Evolutionary conservation across 2,888 invertebrate genomes (phyloP).

Genomic region (Rotaria sp.): DNA sequence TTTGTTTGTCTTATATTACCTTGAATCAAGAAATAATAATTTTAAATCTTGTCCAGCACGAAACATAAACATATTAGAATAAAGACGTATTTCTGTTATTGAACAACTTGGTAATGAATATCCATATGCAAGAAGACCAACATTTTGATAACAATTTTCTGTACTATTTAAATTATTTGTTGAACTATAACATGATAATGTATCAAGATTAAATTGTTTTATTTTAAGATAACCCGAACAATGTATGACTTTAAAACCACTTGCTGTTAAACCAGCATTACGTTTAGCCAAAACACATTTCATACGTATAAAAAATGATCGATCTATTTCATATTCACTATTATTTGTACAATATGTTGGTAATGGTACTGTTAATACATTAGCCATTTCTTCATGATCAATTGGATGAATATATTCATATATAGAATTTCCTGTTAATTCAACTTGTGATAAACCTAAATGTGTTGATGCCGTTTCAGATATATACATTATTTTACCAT

Average conservation of each 20-base stretch:
- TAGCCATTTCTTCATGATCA: conserved; percentile 83
- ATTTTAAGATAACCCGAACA: conserved; percentile 91
- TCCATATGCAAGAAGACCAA: conserved; percentile 87
- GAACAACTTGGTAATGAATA: conserved; percentile 83
- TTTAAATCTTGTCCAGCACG: conserved; percentile 84
- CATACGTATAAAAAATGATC: conserved; percentile 89
- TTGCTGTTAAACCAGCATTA: conserved; percentile 86
- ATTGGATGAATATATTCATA: conserved; percentile 90
- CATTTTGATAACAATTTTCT: conserved; percentile 69
- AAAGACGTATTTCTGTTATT: conserved; percentile 89
- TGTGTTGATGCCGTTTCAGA: conserved; percentile 95
- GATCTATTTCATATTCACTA: conserved; percentile 70
- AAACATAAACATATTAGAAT: conserved; percentile 98
- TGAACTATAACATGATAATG: conserved; percentile 50
- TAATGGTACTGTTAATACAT: conserved; percentile 7
- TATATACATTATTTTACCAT: conserved; percentile 98
- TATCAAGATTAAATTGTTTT: conserved; percentile 60
- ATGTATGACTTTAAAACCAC: conserved; percentile 94
- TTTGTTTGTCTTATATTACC: conserved; percentile 60
- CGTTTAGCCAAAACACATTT: conserved; percentile 93
- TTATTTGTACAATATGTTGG: conserved; percentile 14
- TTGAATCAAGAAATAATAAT: conserved; percentile 85
- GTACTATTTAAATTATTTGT: background rate
- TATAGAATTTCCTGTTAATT: conserved; percentile 90
- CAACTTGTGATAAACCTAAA: conserved; percentile 90